Conservation (phyloP, 1,140 invertebrate species). For the Drosophila bocqueti region DNA sequence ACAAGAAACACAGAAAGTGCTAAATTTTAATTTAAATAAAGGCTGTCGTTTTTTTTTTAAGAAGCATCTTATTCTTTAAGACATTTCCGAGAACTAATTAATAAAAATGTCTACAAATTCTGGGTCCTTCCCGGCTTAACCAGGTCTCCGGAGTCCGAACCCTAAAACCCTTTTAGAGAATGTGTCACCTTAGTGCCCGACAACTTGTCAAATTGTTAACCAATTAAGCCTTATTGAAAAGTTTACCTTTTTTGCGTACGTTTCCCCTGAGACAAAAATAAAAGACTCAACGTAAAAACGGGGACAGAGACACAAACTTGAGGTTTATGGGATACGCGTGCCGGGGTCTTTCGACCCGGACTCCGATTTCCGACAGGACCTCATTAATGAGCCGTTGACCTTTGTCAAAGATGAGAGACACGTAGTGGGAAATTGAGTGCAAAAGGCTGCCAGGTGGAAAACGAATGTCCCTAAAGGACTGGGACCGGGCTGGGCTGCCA, state of each 20-base stretch:
- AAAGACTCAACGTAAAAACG: constrained; percentile 9
- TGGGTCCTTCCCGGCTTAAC: not conserved
- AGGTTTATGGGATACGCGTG: not conserved
- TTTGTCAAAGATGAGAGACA: constrained; percentile 27
- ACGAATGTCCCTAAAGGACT: constrained; percentile 34
- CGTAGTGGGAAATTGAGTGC: constrained; percentile 10
- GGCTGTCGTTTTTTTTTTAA: not conserved
- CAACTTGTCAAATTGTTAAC: constrained; percentile 51
- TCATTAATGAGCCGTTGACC: constrained; percentile 46
- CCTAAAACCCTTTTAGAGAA: constrained; percentile 13
- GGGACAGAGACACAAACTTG: constrained; percentile 22
- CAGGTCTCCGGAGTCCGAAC: not conserved
- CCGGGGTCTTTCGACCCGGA: constrained; percentile 3
- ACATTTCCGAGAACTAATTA: constrained; percentile 26
- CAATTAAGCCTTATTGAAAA: constrained; percentile 47
- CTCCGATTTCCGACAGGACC: constrained; percentile 15
- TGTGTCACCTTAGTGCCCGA: constrained; percentile 26
- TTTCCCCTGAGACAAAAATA: constrained; percentile 19
- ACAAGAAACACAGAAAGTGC: no score
- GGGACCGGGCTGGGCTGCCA: not conserved
- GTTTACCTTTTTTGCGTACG: constrained; percentile 16
- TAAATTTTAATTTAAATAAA: not conserved
- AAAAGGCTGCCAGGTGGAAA: constrained; percentile 22
- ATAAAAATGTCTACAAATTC: constrained; percentile 11
- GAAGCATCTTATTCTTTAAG: not conserved